Percentiles rank a stretch among this genome's conserved stretches.
These are phyloP conservation scores for Drosophila tropicalis DNA, from an alignment of 1,140 invertebrate species.

Conservation along the genomic window DNA sequence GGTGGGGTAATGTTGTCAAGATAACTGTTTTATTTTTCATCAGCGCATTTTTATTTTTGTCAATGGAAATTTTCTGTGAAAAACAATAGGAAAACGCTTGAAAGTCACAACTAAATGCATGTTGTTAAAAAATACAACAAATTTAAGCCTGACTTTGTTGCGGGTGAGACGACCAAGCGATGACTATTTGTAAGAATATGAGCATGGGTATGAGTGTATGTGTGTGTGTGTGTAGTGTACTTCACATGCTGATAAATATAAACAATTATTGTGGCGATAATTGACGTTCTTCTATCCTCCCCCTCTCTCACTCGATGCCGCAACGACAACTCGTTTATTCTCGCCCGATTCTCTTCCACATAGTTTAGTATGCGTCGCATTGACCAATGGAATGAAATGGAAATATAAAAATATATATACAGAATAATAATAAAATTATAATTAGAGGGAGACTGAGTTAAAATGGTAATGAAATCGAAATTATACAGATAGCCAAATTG, in stretches of 20 bases:
- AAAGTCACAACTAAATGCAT: slow-evolving; percentile 24
- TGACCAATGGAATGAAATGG: slow-evolving; percentile 21
- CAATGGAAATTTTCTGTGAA: slow-evolving; percentile 64
- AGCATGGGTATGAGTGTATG: slow-evolving; percentile 14
- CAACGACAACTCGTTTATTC: slow-evolving; percentile 14
- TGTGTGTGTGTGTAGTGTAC: slow-evolving; percentile 7
- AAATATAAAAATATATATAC: not conserved
- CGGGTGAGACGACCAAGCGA: slow-evolving; percentile 35
- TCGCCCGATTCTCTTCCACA: slow-evolving; percentile 1
- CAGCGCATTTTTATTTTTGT: slow-evolving; percentile 41
- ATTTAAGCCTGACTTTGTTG: slow-evolving; percentile 69
- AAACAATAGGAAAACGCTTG: slow-evolving; percentile 32
- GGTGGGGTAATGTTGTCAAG: not conserved
- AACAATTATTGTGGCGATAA: slow-evolving; percentile 76
- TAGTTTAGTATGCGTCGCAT: slow-evolving; percentile 36
- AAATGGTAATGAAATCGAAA: slow-evolving; percentile 22
- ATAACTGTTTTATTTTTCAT: slow-evolving; percentile 12
- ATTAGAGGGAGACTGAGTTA: not conserved
- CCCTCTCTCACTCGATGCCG: slow-evolving; percentile 10
- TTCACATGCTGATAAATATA: slow-evolving; percentile 67
- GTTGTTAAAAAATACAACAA: slow-evolving; percentile 58
- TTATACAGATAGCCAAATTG: slow-evolving; percentile 33
- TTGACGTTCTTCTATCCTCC: slow-evolving; percentile 35
- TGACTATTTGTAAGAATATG: not conserved
- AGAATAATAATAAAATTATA: slow-evolving; percentile 6